Percentiles rank a stretch among this genome's conserved stretches.
These are phyloP conservation scores for Columba guinea DNA, from an alignment of 2,797 vertebrate genomes.

Conservation along the genomic window DNA sequence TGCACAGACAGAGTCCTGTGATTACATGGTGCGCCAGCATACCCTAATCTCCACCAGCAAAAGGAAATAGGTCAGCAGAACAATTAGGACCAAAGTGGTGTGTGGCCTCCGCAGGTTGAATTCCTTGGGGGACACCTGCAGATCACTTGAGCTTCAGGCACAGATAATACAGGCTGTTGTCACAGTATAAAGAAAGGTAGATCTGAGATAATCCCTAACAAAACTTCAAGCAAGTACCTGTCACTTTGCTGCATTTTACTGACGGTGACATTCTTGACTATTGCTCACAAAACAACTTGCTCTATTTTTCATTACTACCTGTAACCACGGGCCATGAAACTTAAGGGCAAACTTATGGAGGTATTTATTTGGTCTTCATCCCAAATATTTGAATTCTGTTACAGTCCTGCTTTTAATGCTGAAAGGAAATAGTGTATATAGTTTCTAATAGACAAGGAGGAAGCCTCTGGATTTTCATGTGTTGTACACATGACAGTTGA, in stretches of 20 bases:
- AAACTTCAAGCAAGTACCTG: neutral
- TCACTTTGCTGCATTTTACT: neutral
- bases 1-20: neutral
- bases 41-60: neutral
- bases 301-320: neutral
- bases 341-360: neutral
- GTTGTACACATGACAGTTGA: neutral
- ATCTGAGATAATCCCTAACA: neutral
- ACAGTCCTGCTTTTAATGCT: neutral
- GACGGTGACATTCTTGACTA: neutral
- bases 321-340: neutral
- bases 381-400: neutral
- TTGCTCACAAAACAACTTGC: neutral
- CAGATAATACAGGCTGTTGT: neutral
- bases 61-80: conserved; percentile 4
- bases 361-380: neutral
- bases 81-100: neutral
- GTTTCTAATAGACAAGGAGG: neutral
- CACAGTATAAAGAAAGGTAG: neutral
- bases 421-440: neutral
- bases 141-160: neutral
- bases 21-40: neutral
- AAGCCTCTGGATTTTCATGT: neutral
- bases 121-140: neutral
- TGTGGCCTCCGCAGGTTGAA: neutral